phyloP scores from a whole-genome alignment of 1,140 invertebrate genomes.

The Drosophila punjabiensis region DNA sequence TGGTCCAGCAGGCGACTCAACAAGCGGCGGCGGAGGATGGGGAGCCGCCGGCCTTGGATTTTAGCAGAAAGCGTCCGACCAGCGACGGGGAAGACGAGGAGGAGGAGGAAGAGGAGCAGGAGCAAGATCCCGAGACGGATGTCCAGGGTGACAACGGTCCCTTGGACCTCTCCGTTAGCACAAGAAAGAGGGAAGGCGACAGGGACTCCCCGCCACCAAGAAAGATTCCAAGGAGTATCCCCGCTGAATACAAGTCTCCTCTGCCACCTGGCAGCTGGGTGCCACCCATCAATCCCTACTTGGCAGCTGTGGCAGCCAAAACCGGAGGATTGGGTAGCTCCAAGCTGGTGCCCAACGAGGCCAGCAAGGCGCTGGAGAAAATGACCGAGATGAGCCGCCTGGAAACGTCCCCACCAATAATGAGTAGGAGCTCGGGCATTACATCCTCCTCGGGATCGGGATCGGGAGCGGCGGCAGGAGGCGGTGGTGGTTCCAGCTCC shows the following conservation, averaged over 20 bases:
- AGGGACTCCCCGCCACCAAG: conserved; percentile 86
- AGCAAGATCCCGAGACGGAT: conserved; percentile 18
- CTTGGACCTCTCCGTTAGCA: conserved; percentile 92
- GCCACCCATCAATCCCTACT: conserved; percentile 92
- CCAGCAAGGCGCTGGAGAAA: conserved; percentile 94
- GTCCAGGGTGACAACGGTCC: conserved; percentile 89
- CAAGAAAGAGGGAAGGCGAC: conserved; percentile 87
- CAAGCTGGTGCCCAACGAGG: conserved; percentile 90
- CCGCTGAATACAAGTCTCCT: conserved; percentile 86
- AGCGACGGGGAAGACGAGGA: conserved; percentile 56
- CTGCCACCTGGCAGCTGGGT: conserved; percentile 90
- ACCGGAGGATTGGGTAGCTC: conserved; percentile 85
- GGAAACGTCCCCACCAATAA: conserved; percentile 43
- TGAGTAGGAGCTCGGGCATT: neutral
- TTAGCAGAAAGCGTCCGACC: conserved; percentile 88
- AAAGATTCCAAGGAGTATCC: conserved; percentile 87
- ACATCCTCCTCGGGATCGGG: conserved; percentile 72
- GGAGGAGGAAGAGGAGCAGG: conserved; percentile 41
- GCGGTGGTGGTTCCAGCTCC: conserved; percentile 66
- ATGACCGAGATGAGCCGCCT: conserved; percentile 96
- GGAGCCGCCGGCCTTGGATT: conserved; percentile 90
- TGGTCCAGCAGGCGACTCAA: conserved; percentile 86
- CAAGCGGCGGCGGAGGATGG: conserved; percentile 86
- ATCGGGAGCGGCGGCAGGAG: conserved; percentile 62
- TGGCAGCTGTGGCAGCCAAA: conserved; percentile 90